Evolutionary conservation across 2,888 invertebrate genomes (phyloP).

Genomic region (Eremobia ochroleuca): DNA sequence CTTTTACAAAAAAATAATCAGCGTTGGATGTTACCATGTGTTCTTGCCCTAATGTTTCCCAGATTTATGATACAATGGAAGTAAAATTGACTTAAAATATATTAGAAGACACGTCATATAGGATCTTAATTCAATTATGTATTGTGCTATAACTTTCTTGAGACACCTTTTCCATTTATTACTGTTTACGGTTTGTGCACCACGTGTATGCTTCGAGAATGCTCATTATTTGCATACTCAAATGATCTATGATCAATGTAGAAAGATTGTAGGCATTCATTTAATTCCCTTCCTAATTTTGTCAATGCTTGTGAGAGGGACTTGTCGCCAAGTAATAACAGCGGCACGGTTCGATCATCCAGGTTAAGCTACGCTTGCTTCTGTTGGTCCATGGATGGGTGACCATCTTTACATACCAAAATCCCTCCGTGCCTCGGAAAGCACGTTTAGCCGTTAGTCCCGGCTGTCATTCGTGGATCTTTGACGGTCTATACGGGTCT

Average conservation of each 20-base stretch:
- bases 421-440: too few species aligned
- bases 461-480: too few species aligned
- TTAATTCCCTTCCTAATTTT: neutral
- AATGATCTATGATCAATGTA: neutral
- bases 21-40: neutral
- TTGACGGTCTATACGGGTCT: too few species aligned
- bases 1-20: neutral
- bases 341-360: too few species aligned
- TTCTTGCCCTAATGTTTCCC: neutral
- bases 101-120: neutral
- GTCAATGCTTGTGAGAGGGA: neutral
- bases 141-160: conserved; percentile 12
- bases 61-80: neutral
- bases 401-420: too few species aligned
- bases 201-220: neutral
- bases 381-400: too few species aligned
- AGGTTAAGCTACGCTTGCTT: too few species aligned
- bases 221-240: neutral
- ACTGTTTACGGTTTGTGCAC: neutral
- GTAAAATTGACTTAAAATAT: neutral
- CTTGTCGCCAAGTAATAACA: too few species aligned
- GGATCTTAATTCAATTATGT: conserved; percentile 5
- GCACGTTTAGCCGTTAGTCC: too few species aligned
- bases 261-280: neutral
- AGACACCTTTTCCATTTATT: conserved; percentile 7